Evolutionary conservation across 2,797 vertebrate genomes (phyloP).

Genomic region (Neosilurus mollespiculum): DNA sequence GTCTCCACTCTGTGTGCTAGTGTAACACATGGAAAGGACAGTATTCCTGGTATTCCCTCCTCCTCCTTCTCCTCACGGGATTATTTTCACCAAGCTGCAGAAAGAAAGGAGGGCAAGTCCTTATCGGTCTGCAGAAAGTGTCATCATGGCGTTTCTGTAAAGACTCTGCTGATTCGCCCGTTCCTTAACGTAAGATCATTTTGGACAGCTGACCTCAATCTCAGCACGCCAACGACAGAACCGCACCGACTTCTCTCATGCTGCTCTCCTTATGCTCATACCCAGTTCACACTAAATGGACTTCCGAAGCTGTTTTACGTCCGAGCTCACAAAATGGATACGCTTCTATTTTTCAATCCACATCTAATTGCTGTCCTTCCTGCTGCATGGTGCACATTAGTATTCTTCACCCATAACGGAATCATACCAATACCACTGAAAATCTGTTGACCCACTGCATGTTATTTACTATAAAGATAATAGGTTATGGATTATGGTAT

Average conservation of each 20-base stretch:
- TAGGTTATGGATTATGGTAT: background rate
- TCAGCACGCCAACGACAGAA: conserved; percentile 53
- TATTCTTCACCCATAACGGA: background rate
- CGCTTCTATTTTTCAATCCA: background rate
- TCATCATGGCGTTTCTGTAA: conserved; percentile 73
- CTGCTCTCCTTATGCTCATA: background rate
- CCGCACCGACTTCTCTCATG: background rate
- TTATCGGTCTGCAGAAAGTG: conserved; percentile 74
- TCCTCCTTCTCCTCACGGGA: conserved; percentile 22
- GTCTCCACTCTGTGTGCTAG: conserved; percentile 14
- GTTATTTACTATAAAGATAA: background rate
- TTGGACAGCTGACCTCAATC: conserved; percentile 83
- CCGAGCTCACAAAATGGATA: background rate
- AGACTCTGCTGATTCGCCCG: conserved; percentile 77
- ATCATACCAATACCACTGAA: too few species aligned
- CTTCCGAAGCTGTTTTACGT: background rate
- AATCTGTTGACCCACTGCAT: background rate
- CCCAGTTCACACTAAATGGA: background rate
- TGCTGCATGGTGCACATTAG: background rate
- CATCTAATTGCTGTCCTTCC: background rate
- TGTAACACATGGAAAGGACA: conserved; percentile 4
- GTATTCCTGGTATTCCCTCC: conserved; percentile 6
- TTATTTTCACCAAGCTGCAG: conserved; percentile 61
- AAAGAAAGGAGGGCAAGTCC: conserved; percentile 62
- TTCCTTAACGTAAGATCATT: conserved; percentile 80